Base-by-base conservation (phyloP, 64 coral and sea anemone genomes). In the Acropora tenuis region DNA sequence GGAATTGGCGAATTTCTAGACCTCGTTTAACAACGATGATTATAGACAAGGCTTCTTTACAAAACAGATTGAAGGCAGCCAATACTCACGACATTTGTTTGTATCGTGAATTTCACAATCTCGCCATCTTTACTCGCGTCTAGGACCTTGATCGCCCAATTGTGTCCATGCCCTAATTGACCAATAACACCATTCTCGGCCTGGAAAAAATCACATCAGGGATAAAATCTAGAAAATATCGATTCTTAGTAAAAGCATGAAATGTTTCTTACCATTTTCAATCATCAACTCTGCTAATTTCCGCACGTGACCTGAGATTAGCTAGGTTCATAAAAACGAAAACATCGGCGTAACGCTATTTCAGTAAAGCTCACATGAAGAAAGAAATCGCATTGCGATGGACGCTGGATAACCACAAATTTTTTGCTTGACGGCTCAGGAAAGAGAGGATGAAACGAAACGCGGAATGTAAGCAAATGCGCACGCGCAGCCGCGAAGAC, bases 81-180 rank as follows among this genome's bases (percentile, higher is more conserved):
- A 50, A 49, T 10, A 48, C 82, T 85, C 49, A 95, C 93, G 18
- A 71, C 80, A 86, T 95, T 95, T 30, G 93, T 91, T 81, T 95
- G 93, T 44, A 95, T 77, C 3, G 93, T 95, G 57, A 90, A 95
- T 43, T 95, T 95, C 1, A 95, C 81, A 15, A 95, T 48, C 18
- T 95, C 93, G 17, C 93, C 93, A 71, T 95, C 93, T 82, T 95
- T 95, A 20, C 83, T 95, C 4, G 93, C 93, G 65, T 95, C 93
- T 9, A 95, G 65, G 47, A 95, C 93, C 57, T 95, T 95, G 4
- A 80, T 87, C 9, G 68, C 41, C 78, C 89, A 91, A 0, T 5
- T 52, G 20, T 50, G 42, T 8, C 75, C 73, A 5, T 66, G 72
- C 30, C 76, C 75, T 0, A 13, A 44, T 43, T 77, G 48, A 40